A percentile compares a stretch with the other conserved stretches of the same genome.
phyloP scores from a whole-genome alignment of 2,888 invertebrate genomes.

The Adelognathus sp. region DNA sequence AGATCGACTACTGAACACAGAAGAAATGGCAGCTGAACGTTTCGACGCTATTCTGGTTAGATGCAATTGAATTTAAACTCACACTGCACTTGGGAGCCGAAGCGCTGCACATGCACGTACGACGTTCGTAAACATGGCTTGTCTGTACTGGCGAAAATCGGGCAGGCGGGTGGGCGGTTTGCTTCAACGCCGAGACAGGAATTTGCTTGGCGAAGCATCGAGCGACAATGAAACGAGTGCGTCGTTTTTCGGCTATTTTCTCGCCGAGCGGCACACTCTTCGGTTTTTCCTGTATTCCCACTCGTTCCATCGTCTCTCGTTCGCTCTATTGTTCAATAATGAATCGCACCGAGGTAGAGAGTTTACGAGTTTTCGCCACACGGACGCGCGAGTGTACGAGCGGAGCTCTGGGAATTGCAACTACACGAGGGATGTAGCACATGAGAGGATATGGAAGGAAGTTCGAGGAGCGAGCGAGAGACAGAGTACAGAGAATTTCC shows the following conservation, averaged over 20 bases:
- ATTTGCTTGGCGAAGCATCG: background rate
- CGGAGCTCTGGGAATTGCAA: slow-evolving; percentile 20
- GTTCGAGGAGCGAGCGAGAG: slow-evolving; percentile 21
- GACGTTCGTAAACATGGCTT: background rate
- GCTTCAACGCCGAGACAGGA: background rate
- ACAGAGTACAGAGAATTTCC: slow-evolving; percentile 60
- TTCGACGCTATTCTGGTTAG: too few relatives aligned
- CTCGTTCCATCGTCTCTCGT: background rate
- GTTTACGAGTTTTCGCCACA: background rate
- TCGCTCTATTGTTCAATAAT: slow-evolving; percentile 7
- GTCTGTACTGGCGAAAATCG: background rate
- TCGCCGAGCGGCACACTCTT: too few relatives aligned
- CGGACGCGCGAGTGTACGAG: background rate
- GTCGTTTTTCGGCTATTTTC: background rate
- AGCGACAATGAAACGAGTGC: background rate
- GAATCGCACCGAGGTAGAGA: background rate
- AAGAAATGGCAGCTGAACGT: too few relatives aligned
- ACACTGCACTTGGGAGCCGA: too few relatives aligned
- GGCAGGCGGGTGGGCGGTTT: background rate
- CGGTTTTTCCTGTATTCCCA: too few relatives aligned
- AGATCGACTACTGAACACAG: too few relatives aligned
- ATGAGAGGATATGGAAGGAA: slow-evolving; percentile 45
- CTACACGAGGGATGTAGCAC: slow-evolving; percentile 2
- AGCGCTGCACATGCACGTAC: too few relatives aligned
- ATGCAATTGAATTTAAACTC: too few relatives aligned